These are phyloP conservation scores for Microctenopoma lineatum DNA, from an alignment of 2,797 vertebrate genomes.

Conservation along the genomic window DNA sequence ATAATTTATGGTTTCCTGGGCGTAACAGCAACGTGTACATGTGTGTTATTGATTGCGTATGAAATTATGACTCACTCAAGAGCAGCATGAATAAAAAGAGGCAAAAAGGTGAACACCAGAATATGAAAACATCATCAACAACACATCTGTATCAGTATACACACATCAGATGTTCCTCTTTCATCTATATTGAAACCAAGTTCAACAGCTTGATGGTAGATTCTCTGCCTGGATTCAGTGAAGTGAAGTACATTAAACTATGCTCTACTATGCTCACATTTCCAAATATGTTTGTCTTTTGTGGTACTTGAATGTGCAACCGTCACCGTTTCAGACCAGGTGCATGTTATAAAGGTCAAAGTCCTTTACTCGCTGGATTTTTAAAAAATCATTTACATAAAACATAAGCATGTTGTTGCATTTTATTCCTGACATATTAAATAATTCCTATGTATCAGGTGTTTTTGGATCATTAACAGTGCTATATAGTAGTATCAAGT, in stretches of 20 bases:
- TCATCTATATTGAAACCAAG: conserved; percentile 49
- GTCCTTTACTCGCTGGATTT: neutral
- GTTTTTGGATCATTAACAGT: neutral
- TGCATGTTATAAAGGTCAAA: conserved; percentile 21
- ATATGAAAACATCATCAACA: conserved; percentile 14
- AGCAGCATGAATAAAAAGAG: conserved; percentile 33
- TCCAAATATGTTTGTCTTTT: conserved; percentile 27
- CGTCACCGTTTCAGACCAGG: neutral
- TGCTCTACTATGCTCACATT: conserved; percentile 34
- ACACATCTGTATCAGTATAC: conserved; percentile 18
- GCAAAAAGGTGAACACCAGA: conserved; percentile 31
- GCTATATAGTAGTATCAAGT: neutral
- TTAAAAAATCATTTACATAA: neutral
- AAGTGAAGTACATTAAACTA: conserved; percentile 38
- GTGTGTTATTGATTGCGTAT: conserved; percentile 39
- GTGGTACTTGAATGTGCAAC: conserved; percentile 16
- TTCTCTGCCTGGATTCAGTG: conserved; percentile 32
- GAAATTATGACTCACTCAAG: conserved; percentile 50
- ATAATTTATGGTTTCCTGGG: conserved; percentile 75
- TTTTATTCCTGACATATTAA: neutral
- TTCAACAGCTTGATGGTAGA: conserved; percentile 25
- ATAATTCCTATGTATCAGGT: no score
- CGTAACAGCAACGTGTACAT: conserved; percentile 43
- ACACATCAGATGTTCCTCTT: conserved; percentile 3
- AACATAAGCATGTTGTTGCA: neutral